These are phyloP conservation scores for Ivindomyrus marchei DNA, from an alignment of 2,113 vertebrate species.

Conservation along the genomic window DNA sequence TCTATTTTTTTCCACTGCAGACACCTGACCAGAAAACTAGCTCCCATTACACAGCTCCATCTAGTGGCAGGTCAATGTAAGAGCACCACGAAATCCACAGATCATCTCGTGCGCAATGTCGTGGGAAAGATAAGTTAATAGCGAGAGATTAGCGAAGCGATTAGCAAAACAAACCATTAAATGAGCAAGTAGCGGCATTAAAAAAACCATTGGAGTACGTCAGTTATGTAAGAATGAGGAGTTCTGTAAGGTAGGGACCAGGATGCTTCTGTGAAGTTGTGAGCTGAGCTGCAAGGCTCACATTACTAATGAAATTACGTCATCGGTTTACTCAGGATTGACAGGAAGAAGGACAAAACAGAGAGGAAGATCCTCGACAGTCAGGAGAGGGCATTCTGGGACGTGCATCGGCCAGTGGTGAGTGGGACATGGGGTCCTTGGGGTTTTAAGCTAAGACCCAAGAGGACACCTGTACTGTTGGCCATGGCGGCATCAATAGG, in stretches of 20 bases:
- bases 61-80: conserved; percentile 43
- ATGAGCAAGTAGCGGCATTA: not conserved
- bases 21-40: not conserved
- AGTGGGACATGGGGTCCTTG: conserved; percentile 37
- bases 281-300: conserved; percentile 36
- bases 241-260: conserved; percentile 17
- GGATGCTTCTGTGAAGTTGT: conserved; percentile 21
- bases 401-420: conserved; percentile 94
- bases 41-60: conserved; percentile 31
- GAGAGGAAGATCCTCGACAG: conserved; percentile 95
- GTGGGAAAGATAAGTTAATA: not conserved
- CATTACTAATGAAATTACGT: not conserved
- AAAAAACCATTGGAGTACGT: conserved; percentile 19
- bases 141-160: not conserved
- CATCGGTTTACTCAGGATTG: conserved; percentile 67
- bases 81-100: conserved; percentile 11
- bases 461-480: not conserved
- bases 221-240: conserved; percentile 42
- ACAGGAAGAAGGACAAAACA: conserved; percentile 94
- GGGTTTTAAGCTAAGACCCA: not conserved
- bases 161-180: conserved; percentile 4
- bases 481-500: not conserved
- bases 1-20: not conserved
- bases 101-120: not conserved
- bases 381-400: conserved; percentile 96